A percentile compares a stretch with the other conserved stretches of the same genome.
Evolutionary conservation across 23 tunicate species (phyloP).

Genomic region (Pegea sp.): DNA sequence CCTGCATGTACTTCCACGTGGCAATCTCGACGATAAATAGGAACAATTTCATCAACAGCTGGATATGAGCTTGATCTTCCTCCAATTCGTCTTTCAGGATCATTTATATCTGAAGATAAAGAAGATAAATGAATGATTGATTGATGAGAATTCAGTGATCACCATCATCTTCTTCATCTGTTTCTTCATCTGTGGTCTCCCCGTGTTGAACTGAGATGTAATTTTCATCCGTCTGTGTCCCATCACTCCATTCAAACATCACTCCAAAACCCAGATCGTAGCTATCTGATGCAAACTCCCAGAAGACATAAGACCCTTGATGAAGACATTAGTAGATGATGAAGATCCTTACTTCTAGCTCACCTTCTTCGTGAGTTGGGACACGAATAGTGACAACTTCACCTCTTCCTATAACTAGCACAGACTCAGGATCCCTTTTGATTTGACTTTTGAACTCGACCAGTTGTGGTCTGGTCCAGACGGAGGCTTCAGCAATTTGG

Average conservation of each 20-base stretch:
- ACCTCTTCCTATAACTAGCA: constrained; percentile 75
- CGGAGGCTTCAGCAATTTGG: constrained; percentile 58
- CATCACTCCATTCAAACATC: constrained; percentile 82
- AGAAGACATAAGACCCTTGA: constrained; percentile 86
- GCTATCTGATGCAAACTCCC: constrained; percentile 92
- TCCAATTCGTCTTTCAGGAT: constrained; percentile 24
- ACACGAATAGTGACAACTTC: constrained; percentile 92
- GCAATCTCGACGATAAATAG: constrained; percentile 67
- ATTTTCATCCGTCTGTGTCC: constrained; percentile 12
- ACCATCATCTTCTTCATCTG: constrained; percentile 30
- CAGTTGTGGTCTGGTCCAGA: constrained; percentile 95
- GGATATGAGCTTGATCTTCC: constrained; percentile 26
- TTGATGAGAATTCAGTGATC: not conserved
- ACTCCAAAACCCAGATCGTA: constrained; percentile 98
- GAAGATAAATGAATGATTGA: not conserved
- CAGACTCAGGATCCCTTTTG: constrained; percentile 92
- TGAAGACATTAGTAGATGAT: not conserved
- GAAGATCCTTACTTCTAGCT: not conserved
- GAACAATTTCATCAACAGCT: constrained; percentile 81
- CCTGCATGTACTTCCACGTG: constrained; percentile 91
- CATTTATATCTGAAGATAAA: constrained; percentile 24
- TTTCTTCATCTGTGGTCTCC: constrained; percentile 76
- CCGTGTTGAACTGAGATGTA: constrained; percentile 79
- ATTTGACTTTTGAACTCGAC: constrained; percentile 84
- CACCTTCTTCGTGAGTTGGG: constrained; percentile 98